A percentile compares a stretch with the other conserved stretches of the same genome.
phyloP scores from a whole-genome alignment of 2,888 invertebrate species.

The Pyrgus malvae region DNA sequence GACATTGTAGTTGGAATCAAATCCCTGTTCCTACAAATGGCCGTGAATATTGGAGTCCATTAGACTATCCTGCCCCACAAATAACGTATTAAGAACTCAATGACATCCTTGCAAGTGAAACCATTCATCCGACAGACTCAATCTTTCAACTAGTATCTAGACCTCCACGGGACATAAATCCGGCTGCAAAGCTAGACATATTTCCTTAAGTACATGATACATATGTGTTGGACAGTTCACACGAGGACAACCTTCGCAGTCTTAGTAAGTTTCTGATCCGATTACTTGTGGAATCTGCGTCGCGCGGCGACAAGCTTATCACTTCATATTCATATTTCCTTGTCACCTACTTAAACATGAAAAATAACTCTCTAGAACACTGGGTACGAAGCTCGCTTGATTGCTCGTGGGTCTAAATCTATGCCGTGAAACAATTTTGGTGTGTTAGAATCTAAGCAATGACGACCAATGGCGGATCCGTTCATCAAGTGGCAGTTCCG shows the following conservation, averaged over 20 bases:
- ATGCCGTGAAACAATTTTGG: conserved; percentile 18
- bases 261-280: conserved; percentile 19
- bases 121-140: background rate
- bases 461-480: conserved; percentile 1
- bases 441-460: conserved; percentile 7
- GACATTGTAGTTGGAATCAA: background rate
- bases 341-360: conserved; percentile 25
- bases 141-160: background rate
- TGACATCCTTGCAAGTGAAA: background rate
- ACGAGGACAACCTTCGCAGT: background rate
- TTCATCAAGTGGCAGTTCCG: too few relatives aligned
- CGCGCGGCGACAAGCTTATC: conserved; percentile 18
- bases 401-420: conserved; percentile 13
- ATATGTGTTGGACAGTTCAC: background rate
- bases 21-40: background rate
- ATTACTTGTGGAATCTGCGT: conserved; percentile 10
- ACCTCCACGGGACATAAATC: conserved; percentile 6
- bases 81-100: background rate
- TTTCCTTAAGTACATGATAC: conserved; percentile 16
- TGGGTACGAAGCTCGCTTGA: conserved; percentile 9
- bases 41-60: background rate
- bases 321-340: conserved; percentile 19
- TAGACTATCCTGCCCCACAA: background rate
- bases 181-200: conserved; percentile 18
- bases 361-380: conserved; percentile 8